Conservation (phyloP, 2,113 vertebrate genomes). For the Pseudopipra pipra region DNA sequence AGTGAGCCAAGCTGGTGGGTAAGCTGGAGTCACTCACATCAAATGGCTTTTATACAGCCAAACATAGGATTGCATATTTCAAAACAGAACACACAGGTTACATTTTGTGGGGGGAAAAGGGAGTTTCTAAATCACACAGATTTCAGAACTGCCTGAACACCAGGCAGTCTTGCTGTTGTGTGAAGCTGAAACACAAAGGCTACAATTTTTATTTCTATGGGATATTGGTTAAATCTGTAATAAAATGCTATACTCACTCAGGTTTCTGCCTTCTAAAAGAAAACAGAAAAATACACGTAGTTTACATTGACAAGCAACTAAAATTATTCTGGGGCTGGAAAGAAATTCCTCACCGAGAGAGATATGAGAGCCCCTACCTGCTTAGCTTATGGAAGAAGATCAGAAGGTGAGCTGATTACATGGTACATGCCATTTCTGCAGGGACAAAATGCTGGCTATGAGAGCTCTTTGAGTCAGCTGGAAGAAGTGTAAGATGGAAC, state of each 20-base stretch:
- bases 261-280: background rate
- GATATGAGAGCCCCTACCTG: background rate
- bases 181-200: background rate
- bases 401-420: background rate
- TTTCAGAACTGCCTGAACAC: background rate
- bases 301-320: background rate
- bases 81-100: background rate
- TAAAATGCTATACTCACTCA: fast-evolving
- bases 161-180: background rate
- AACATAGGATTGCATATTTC: background rate
- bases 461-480: background rate
- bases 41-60: background rate
- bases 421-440: background rate
- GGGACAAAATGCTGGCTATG: background rate
- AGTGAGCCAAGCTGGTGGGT: background rate
- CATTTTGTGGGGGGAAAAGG: background rate
- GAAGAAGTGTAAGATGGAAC: background rate
- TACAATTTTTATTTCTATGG: background rate
- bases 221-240: background rate
- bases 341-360: background rate
- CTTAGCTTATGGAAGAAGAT: background rate
- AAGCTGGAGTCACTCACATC: background rate
- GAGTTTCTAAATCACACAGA: background rate
- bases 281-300: background rate
- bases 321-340: background rate